These are phyloP conservation scores for Drosophila meridiana DNA, from an alignment of 2,888 invertebrate genomes.

Conservation along the genomic window DNA sequence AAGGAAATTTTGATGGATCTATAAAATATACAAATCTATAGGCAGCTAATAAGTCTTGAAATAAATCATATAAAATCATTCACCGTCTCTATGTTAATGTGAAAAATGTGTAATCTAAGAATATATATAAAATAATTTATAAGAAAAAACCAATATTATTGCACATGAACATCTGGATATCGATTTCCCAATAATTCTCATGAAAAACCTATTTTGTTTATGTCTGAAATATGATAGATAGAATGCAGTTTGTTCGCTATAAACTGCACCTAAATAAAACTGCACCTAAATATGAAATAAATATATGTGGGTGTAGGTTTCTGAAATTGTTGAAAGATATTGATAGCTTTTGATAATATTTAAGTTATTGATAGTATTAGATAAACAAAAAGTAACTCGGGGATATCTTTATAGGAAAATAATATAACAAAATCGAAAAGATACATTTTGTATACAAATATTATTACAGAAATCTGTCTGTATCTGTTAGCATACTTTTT, in stretches of 20 bases:
- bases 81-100: background rate
- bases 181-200: background rate
- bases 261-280: background rate
- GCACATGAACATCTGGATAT: background rate
- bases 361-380: background rate
- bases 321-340: background rate
- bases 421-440: background rate
- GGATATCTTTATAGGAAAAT: background rate
- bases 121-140: background rate
- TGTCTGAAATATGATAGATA: constrained; percentile 3
- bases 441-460: background rate
- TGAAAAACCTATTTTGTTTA: background rate
- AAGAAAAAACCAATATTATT: background rate
- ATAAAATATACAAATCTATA: background rate
- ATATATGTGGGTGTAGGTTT: background rate
- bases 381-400: background rate
- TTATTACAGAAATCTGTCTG: background rate
- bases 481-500: background rate
- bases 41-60: background rate
- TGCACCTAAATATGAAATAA: background rate
- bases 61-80: too few species aligned
- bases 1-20: background rate
- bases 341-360: background rate
- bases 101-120: background rate
- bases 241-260: background rate